Evolutionary conservation across 1,140 invertebrate genomes (phyloP).

Genomic region (Rhopalosiphum padi): DNA sequence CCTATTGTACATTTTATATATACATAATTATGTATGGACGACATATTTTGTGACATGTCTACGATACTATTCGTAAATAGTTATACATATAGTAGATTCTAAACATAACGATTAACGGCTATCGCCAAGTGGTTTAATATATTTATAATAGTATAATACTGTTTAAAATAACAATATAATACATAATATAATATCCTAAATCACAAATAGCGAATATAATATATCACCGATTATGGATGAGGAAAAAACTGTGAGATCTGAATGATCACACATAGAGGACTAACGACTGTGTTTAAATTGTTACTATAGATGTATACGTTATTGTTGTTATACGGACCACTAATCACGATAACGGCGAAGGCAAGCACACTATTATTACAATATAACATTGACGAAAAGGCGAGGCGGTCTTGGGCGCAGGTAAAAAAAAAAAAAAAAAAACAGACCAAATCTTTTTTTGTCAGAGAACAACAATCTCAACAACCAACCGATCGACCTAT

Average conservation of each 20-base stretch:
- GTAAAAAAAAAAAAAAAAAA: neutral
- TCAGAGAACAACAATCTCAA: neutral
- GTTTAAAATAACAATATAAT: neutral
- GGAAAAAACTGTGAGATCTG: neutral
- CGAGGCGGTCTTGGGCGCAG: neutral
- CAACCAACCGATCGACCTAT: neutral
- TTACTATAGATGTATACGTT: neutral
- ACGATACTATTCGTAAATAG: neutral
- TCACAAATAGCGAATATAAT: neutral
- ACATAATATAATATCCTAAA: neutral
- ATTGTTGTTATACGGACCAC: neutral
- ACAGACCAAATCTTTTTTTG: neutral
- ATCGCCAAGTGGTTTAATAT: neutral
- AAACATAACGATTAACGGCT: neutral
- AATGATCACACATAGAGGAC: neutral
- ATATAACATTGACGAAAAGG: neutral
- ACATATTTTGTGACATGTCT: neutral
- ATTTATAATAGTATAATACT: neutral
- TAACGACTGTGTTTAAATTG: too few species aligned
- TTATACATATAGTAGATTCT: neutral
- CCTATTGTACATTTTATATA: neutral
- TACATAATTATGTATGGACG: neutral
- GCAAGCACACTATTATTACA: neutral
- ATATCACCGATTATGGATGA: neutral
- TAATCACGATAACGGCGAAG: neutral